Conservation (phyloP, 2,113 vertebrate genomes). For the Xiphophorus hellerii region DNA sequence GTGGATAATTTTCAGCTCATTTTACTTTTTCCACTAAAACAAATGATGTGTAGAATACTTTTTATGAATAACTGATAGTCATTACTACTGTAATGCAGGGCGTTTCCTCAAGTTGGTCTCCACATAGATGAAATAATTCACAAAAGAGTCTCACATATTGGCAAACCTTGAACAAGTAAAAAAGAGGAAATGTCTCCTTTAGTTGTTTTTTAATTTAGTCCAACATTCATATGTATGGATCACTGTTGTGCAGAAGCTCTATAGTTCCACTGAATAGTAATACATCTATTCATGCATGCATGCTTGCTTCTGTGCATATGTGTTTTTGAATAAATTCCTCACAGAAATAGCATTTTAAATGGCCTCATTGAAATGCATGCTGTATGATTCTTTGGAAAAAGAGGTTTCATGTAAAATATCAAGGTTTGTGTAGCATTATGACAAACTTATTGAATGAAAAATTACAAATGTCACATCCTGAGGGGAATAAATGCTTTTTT, state of each 20-base stretch:
- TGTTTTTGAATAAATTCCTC: constrained; percentile 13
- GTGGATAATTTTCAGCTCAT: background rate
- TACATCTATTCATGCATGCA: constrained; percentile 5
- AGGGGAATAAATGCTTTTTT: background rate
- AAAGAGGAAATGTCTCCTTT: constrained; percentile 14
- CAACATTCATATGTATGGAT: constrained; percentile 16
- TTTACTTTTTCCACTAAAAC: background rate
- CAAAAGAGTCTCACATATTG: background rate
- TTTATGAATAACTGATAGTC: background rate
- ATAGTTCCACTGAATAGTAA: constrained; percentile 1
- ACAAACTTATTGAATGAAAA: background rate
- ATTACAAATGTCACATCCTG: background rate
- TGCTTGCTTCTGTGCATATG: background rate
- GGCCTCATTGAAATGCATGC: constrained; percentile 2
- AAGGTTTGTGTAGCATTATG: background rate
- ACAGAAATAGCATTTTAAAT: constrained; percentile 14
- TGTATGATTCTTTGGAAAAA: background rate
- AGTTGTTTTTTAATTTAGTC: constrained; percentile 8
- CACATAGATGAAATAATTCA: constrained; percentile 8
- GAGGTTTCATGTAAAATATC: background rate
- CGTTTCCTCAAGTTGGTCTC: background rate
- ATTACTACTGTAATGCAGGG: background rate
- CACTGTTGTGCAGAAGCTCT: background rate
- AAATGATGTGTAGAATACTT: background rate
- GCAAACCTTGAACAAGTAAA: background rate